Percentiles rank a stretch among this genome's conserved stretches.
Evolutionary conservation across 2,113 vertebrate genomes (phyloP).

Genomic region (Maccullochella peelii): DNA sequence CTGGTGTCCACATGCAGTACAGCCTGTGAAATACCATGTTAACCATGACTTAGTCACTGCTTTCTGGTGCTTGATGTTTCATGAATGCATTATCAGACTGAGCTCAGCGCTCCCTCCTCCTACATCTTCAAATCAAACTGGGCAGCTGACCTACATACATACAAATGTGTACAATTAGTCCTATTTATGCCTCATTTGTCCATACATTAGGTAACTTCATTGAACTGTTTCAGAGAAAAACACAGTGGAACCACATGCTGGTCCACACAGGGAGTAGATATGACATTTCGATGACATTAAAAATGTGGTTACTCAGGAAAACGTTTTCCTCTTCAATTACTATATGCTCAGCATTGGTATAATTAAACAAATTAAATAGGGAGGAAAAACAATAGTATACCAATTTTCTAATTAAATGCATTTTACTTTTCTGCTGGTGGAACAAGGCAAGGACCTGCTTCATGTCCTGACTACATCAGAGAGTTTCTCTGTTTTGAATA

Average conservation of each 20-base stretch:
- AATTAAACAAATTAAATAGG: constrained; percentile 1
- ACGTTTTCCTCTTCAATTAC: constrained; percentile 1
- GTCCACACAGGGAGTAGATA: constrained; percentile 1
- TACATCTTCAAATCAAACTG: not conserved
- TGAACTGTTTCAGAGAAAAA: constrained; percentile 1
- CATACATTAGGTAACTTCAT: not conserved
- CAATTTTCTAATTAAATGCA: not conserved
- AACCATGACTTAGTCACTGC: not conserved
- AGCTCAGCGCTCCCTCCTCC: not conserved
- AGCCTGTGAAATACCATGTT: not conserved
- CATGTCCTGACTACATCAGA: not conserved
- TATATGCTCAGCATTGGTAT: not conserved
- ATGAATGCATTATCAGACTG: not conserved
- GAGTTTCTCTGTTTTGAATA: not conserved
- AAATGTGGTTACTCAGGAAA: not conserved
- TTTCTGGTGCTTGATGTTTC: constrained; percentile 3
- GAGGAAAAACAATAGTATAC: not conserved
- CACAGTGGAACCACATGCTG: not conserved
- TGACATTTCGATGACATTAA: constrained; percentile 43
- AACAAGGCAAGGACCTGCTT: not conserved
- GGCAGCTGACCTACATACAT: not conserved
- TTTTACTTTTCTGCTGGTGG: not conserved
- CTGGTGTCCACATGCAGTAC: not conserved
- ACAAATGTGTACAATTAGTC: not conserved
- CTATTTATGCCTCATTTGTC: not conserved